Evolutionary conservation across 1,140 invertebrate species (phyloP).

Genomic region (Procambarus virginalis): DNA sequence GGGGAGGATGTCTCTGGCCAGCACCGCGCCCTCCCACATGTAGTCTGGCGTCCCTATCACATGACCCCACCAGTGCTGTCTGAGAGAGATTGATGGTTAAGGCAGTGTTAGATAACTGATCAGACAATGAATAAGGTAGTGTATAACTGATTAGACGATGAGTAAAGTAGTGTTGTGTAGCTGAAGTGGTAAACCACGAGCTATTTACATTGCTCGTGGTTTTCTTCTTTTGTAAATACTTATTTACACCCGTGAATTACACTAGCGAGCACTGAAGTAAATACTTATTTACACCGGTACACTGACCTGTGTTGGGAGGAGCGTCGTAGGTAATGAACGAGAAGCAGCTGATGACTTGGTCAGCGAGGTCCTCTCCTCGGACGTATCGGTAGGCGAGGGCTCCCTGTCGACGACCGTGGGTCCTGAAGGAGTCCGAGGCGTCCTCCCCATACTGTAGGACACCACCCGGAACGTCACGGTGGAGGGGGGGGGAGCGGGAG

Average conservation of each 20-base stretch:
- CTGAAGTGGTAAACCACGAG: too few species aligned
- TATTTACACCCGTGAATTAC: too few species aligned
- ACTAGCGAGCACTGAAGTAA: too few species aligned
- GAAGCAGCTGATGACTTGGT: conserved; percentile 8
- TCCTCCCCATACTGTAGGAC: conserved; percentile 18
- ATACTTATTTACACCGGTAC: too few species aligned
- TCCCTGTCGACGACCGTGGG: conserved; percentile 28
- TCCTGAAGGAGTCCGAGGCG: conserved; percentile 14
- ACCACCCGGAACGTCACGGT: too few species aligned
- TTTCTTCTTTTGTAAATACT: too few species aligned
- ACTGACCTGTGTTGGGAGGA: conserved; percentile 30
- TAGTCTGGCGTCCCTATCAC: conserved; percentile 24
- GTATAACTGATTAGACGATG: too few species aligned
- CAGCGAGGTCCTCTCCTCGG: background rate
- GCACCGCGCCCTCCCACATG: conserved; percentile 31
- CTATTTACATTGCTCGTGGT: too few species aligned
- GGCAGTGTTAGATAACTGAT: too few species aligned
- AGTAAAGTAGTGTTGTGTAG: too few species aligned
- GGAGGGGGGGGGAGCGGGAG: too few species aligned
- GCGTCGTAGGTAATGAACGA: conserved; percentile 48
- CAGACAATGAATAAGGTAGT: too few species aligned
- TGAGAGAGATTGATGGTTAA: background rate
- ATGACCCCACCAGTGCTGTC: conserved; percentile 44
- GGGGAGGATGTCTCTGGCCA: conserved; percentile 8
- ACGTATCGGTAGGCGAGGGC: conserved; percentile 21